Evolutionary conservation across 2,888 invertebrate species (phyloP), one percentile per base, ranked within the genome.

Genomic region (Pegoplata infirma): DNA sequence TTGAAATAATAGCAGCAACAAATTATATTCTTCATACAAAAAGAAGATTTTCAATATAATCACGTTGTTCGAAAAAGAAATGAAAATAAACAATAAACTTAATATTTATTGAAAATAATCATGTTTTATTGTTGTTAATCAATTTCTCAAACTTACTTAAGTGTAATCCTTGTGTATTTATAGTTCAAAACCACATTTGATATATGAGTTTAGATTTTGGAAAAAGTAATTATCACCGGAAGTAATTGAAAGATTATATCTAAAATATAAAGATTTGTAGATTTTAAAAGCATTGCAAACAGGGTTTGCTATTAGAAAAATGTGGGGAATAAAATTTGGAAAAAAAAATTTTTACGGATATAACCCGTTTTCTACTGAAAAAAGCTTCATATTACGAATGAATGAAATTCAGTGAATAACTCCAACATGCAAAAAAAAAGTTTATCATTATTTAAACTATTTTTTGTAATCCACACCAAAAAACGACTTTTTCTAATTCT

Each of bases 121-220:
- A 73, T 77, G 69, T 82, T 86, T 87, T 86, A 85, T 86, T 86
- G 85, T 84, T 85, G 85, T 86, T 87, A 86, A 86, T 86, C 87
- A 86, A 86, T 86, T 86, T 61, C 32, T 25, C 28, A 25, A 63
- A 46, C 68, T 49, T 49, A 10, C 10, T 10, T 32, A 32, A n/a
- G n/a, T n/a, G n/a, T 7, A 3, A 8, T 32, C 10, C 10, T 32
- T 32, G 10, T 10, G 32, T 32, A n/a, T n/a, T n/a, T n/a, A n/a
- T 32, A 10, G 8, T 32, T 10, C 3, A 8, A 10, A 32, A 32
- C 32, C 10, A 10, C 32, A 32, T 32, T 32, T 32, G 32, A 32
- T 32, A 32, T 28, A 28, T 28, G 28, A 28, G 28, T 8, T 28
- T 32, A 32, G 1, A 32, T 32, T n/a, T 32, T 10, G 32, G 12